phyloP scores from a whole-genome alignment of 2,888 invertebrate genomes.

The Nebria salina region DNA sequence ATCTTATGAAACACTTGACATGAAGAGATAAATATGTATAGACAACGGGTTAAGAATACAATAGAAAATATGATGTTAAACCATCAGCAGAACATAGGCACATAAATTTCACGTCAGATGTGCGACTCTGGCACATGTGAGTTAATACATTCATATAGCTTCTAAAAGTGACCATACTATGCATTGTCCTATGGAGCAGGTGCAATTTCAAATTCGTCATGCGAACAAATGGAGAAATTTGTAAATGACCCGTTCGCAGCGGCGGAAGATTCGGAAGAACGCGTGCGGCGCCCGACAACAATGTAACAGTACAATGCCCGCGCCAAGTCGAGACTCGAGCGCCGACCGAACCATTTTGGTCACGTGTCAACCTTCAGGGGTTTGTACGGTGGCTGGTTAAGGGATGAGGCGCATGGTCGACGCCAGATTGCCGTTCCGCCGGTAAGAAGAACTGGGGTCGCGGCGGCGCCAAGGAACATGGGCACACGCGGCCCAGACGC shows the following conservation, averaged over 20 bases:
- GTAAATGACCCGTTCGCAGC: background rate
- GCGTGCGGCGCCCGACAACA: slow-evolving; percentile 51
- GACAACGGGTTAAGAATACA: background rate
- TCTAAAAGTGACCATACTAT: background rate
- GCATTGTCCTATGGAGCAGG: background rate
- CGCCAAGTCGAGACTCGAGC: slow-evolving; percentile 52
- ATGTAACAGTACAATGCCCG: slow-evolving; percentile 60
- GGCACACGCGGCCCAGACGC: slow-evolving; percentile 41
- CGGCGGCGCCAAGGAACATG: slow-evolving; percentile 31
- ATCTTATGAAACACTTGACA: background rate
- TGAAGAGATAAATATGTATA: background rate
- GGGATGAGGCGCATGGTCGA: slow-evolving; percentile 20
- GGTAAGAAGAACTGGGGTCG: slow-evolving; percentile 47
- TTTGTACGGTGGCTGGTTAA: slow-evolving; percentile 10
- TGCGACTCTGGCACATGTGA: background rate
- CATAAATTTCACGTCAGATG: background rate
- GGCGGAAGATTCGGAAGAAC: background rate
- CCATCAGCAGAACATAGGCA: background rate
- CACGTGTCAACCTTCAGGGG: slow-evolving; percentile 56
- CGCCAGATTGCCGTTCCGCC: slow-evolving; percentile 46
- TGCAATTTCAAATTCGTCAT: background rate
- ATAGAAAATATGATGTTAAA: background rate
- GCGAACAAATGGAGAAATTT: background rate
- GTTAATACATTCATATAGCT: background rate
- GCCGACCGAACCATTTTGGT: slow-evolving; percentile 59